Evolutionary conservation across 2,797 vertebrate genomes (phyloP), one percentile per base, ranked within the genome.

Genomic region (Sarcoramphus papa): DNA sequence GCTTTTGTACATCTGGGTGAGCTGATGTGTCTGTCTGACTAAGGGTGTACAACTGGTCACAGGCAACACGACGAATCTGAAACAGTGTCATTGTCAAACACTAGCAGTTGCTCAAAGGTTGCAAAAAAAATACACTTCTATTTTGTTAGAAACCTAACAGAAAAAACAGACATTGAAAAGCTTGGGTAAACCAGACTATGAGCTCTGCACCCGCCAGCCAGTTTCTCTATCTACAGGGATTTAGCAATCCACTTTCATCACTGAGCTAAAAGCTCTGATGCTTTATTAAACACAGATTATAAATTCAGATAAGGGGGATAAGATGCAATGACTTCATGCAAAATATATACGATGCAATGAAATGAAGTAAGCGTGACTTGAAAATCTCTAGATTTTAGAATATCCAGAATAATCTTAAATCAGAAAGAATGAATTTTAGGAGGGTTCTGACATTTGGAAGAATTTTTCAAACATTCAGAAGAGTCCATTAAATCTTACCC

Each of bases 41-140:
- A 35, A 99, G 98, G 31, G 99, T 99, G 97, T 99, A 99, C 73
- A 99, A 95, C 87, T 99, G 99, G 97, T 99, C 99, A 79, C 99
- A 99, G 77, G 99, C 99, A 76, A 99, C 99, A 4, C 99, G 99
- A 45, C 99, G 99, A 80, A 99, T 99, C 99, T 99, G 97, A 76
- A 97, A 97, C 37, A 43, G 77, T 0, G 74, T 7, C 45, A 51
- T 20, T 23, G 51, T 47, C 73, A 94, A 73, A 76, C 37, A 81
- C 14, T 12, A 54, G 19, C 54, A 73, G 17, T 3, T 41, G 45
- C 54, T 56, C 35, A 73, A 67, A 81, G 14, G 28, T 3, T 73
- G 28, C 31, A 33, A 43, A 78, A 78, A 50, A 70, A 48, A 35
- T 3, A 74, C 10, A 19, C 18, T 86, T 50, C 35, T 27, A 33